Conservation (phyloP, 2,888 invertebrate genomes). For the Margaritifera margaritifera region DNA sequence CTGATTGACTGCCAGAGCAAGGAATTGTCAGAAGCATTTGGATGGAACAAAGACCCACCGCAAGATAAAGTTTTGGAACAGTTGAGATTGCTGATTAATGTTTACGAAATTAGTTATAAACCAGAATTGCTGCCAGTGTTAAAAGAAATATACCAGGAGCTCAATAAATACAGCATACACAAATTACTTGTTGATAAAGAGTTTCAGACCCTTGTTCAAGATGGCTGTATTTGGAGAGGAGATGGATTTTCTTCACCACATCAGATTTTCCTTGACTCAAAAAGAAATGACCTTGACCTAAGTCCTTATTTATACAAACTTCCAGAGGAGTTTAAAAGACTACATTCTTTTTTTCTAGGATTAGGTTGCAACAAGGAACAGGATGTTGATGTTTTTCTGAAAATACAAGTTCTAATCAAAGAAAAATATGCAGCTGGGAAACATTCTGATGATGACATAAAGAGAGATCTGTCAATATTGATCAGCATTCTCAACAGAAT, state of each 20-base stretch:
- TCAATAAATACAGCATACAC: too few relatives aligned
- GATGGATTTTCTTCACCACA: slow-evolving; percentile 11
- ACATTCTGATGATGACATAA: background rate
- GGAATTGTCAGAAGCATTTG: slow-evolving; percentile 1
- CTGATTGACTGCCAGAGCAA: slow-evolving; percentile 1
- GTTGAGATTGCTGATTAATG: slow-evolving; percentile 4
- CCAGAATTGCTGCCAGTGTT: slow-evolving; percentile 11
- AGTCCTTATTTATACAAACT: slow-evolving; percentile 17
- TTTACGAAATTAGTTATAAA: slow-evolving; percentile 10
- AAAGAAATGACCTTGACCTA: slow-evolving; percentile 9
- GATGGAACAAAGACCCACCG: slow-evolving; percentile 3
- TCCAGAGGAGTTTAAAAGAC: slow-evolving; percentile 13
- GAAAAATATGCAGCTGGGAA: background rate
- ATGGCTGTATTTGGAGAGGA: slow-evolving; percentile 16
- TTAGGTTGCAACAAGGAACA: slow-evolving; percentile 12
- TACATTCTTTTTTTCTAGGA: slow-evolving; percentile 6
- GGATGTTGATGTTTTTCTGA: slow-evolving; percentile 1
- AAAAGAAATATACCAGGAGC: background rate
- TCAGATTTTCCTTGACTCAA: slow-evolving; percentile 5
- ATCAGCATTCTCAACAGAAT: slow-evolving; percentile 13
- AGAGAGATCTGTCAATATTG: slow-evolving; percentile 10
- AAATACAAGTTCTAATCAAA: slow-evolving; percentile 12
- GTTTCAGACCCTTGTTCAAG: background rate
- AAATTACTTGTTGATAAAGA: background rate
- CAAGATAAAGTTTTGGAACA: slow-evolving; percentile 10